phyloP scores from a whole-genome alignment of 2,888 invertebrate species.

The Macrophya annulata region DNA sequence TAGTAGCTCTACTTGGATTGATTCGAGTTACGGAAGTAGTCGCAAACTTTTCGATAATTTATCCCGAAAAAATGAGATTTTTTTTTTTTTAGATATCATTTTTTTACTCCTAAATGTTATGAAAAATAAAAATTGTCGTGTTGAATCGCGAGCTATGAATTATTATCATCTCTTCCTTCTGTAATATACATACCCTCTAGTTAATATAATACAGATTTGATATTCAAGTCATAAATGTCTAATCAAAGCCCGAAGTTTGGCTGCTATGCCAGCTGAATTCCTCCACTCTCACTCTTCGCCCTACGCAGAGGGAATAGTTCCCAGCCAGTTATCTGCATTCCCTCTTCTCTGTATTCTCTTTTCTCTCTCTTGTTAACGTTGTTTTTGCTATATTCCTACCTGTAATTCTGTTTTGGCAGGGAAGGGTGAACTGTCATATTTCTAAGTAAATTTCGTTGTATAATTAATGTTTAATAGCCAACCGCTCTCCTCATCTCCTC shows the following conservation, averaged over 20 bases:
- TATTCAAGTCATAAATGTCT: constrained; percentile 69
- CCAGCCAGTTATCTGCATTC: constrained; percentile 40
- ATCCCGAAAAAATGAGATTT: background rate
- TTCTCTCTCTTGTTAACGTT: constrained; percentile 57
- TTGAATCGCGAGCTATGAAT: background rate
- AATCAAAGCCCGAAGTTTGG: constrained; percentile 67
- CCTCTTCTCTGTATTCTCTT: constrained; percentile 55
- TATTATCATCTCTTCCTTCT: constrained; percentile 4
- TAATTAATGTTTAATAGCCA: constrained; percentile 70
- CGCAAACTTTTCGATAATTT: background rate
- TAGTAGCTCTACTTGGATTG: background rate
- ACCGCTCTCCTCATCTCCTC: constrained; percentile 41
- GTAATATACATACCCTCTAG: background rate
- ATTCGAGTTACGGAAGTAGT: background rate
- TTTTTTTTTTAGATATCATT: background rate
- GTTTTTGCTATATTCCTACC: constrained; percentile 15
- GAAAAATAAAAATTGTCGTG: background rate
- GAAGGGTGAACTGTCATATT: constrained; percentile 65
- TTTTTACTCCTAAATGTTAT: background rate
- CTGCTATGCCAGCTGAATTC: constrained; percentile 54
- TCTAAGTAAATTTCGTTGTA: constrained; percentile 73
- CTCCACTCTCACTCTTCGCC: constrained; percentile 19
- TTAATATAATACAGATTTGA: constrained; percentile 66
- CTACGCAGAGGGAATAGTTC: constrained; percentile 36
- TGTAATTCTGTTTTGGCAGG: background rate